Percentiles rank a stretch among this genome's conserved stretches.
phyloP scores from a whole-genome alignment of 1,140 invertebrate species.

The Bombus waltoni region DNA sequence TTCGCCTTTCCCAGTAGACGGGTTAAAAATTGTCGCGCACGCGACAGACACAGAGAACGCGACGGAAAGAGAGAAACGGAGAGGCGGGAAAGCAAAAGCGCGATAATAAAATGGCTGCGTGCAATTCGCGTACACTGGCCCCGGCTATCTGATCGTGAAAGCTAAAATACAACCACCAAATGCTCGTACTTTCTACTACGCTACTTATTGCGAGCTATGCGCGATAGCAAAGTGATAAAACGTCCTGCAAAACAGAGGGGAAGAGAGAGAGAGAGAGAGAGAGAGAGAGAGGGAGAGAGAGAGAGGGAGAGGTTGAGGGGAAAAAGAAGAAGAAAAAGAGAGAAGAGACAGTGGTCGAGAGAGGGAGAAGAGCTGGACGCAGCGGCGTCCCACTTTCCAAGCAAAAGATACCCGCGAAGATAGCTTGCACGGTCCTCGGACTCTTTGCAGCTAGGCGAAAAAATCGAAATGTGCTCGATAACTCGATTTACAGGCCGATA shows the following conservation, averaged over 20 bases:
- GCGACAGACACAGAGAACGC: neutral
- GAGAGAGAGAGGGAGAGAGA: neutral
- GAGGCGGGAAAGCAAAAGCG: constrained; percentile 32
- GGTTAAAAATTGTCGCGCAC: constrained; percentile 12
- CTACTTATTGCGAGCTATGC: constrained; percentile 54
- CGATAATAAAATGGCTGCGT: constrained; percentile 42
- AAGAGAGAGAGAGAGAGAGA: neutral
- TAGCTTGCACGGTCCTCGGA: constrained; percentile 55
- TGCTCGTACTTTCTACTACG: constrained; percentile 62
- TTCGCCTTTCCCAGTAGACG: neutral
- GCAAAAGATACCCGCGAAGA: constrained; percentile 61
- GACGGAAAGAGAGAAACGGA: neutral
- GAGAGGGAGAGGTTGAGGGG: constrained; percentile 18
- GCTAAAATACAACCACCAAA: constrained; percentile 55
- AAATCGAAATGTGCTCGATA: constrained; percentile 48
- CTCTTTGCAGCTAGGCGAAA: constrained; percentile 58
- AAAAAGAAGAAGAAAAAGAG: constrained; percentile 37
- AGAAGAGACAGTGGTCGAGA: neutral
- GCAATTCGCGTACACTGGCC: constrained; percentile 23
- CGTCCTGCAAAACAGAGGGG: constrained; percentile 22
- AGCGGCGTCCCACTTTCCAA: constrained; percentile 63
- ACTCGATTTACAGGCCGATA: constrained; percentile 45
- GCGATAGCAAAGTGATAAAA: constrained; percentile 66
- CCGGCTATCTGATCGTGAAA: constrained; percentile 60
- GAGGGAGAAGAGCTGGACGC: constrained; percentile 52